Evolutionary conservation across 2,797 vertebrate genomes (phyloP).

Genomic region (Paguma larvata): DNA sequence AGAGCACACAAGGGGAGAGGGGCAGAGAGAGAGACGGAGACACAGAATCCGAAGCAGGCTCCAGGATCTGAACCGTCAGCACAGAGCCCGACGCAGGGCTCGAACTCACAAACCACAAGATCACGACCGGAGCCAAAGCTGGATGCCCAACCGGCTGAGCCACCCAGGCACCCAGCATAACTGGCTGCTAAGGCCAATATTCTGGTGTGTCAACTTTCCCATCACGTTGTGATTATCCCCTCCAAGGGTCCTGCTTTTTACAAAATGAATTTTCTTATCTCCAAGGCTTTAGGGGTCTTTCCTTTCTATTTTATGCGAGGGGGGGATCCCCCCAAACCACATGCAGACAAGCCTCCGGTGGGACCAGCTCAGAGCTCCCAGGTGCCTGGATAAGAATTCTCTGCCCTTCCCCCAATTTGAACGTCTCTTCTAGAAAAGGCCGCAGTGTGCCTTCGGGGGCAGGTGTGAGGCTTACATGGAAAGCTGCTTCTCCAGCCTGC

Average conservation of each 20-base stretch:
- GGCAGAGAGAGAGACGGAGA: no score
- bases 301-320: neutral
- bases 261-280: neutral
- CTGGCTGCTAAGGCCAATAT: neutral
- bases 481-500: neutral
- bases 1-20: no score
- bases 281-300: neutral
- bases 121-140: no score
- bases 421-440: neutral
- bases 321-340: rapidly evolving
- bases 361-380: neutral
- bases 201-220: neutral
- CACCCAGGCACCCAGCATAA: no score
- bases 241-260: neutral
- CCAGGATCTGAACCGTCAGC: no score
- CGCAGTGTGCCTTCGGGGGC: rapidly evolving
- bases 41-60: no score
- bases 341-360: neutral
- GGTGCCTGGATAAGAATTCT: neutral
- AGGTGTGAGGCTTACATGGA: rapidly evolving
- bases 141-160: no score
- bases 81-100: no score
- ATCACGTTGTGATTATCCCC: neutral
- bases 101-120: no score
- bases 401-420: no score